A percentile compares a stretch with the other conserved stretches of the same genome.
Evolutionary conservation across 2,888 invertebrate species (phyloP).

Genomic region (Cyaniris semiargus): DNA sequence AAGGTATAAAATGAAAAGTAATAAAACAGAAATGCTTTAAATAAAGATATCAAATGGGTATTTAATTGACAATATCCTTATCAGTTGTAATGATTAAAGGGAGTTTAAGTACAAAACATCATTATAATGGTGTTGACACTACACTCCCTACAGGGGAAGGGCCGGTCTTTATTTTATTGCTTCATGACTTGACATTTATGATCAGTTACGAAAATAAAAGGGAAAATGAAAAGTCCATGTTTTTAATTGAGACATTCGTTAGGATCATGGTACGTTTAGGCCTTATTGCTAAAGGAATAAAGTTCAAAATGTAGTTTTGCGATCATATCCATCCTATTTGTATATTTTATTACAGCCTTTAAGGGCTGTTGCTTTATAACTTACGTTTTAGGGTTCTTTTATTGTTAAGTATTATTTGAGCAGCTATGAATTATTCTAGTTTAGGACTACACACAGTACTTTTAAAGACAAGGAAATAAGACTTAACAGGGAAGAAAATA

Average conservation of each 20-base stretch:
- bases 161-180: slow-evolving; percentile 64
- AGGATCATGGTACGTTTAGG: slow-evolving; percentile 51
- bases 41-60: background rate
- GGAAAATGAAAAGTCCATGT: slow-evolving; percentile 59
- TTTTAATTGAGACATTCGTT: slow-evolving; percentile 65
- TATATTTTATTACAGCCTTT: slow-evolving; percentile 27
- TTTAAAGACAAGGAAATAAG: too few relatives aligned
- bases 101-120: slow-evolving; percentile 10
- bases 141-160: slow-evolving; percentile 21
- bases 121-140: slow-evolving; percentile 22
- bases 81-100: slow-evolving; percentile 2
- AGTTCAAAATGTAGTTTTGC: slow-evolving; percentile 31
- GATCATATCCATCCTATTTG: slow-evolving; percentile 34
- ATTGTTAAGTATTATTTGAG: background rate
- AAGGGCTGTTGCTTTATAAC: slow-evolving; percentile 1
- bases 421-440: too few relatives aligned
- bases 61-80: slow-evolving; percentile 1
- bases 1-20: too few relatives aligned
- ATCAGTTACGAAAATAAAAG: slow-evolving; percentile 72
- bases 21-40: too few relatives aligned
- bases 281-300: background rate
- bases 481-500: too few relatives aligned
- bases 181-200: slow-evolving; percentile 73
- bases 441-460: too few relatives aligned
- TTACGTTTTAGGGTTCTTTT: slow-evolving; percentile 5